phyloP scores from a whole-genome alignment of 2,888 invertebrate species.

The Orchestes rusci region DNA sequence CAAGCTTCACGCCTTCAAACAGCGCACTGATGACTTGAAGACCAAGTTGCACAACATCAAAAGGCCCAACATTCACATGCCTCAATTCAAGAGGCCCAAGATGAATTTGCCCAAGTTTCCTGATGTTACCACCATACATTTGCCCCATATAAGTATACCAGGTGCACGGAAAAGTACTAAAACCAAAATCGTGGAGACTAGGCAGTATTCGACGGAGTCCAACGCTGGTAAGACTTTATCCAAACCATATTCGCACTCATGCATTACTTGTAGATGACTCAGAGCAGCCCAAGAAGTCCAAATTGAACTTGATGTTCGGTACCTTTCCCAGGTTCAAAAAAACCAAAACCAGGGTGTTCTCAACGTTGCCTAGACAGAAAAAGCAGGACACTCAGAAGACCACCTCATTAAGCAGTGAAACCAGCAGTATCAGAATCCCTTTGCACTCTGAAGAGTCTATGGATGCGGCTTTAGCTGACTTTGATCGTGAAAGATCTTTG shows the following conservation, averaged over 20 bases:
- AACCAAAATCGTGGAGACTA: constrained; percentile 38
- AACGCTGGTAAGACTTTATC: constrained; percentile 43
- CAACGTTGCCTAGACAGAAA: constrained; percentile 53
- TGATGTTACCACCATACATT: constrained; percentile 54
- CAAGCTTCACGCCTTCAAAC: constrained; percentile 23
- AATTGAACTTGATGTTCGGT: constrained; percentile 62
- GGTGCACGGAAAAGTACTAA: constrained; percentile 26
- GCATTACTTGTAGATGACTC: constrained; percentile 12
- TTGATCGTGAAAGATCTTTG: constrained; percentile 26
- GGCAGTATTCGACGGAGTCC: constrained; percentile 47
- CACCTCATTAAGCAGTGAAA: constrained; percentile 24
- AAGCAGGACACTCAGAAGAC: constrained; percentile 9
- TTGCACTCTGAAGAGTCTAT: constrained; percentile 39
- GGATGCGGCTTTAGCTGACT: constrained; percentile 30
- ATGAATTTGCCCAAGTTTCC: constrained; percentile 56
- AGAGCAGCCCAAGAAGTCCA: constrained; percentile 30
- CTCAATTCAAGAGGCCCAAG: constrained; percentile 52
- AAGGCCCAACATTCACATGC: constrained; percentile 47
- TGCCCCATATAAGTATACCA: constrained; percentile 50
- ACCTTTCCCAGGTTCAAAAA: constrained; percentile 66
- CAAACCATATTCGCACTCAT: too few relatives aligned
- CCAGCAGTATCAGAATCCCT: constrained; percentile 36
- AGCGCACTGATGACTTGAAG: constrained; percentile 52
- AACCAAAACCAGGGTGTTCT: constrained; percentile 41
- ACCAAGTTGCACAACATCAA: constrained; percentile 49